phyloP scores from a whole-genome alignment of 1,140 invertebrate genomes.

The Trichonephila inaurata region DNA sequence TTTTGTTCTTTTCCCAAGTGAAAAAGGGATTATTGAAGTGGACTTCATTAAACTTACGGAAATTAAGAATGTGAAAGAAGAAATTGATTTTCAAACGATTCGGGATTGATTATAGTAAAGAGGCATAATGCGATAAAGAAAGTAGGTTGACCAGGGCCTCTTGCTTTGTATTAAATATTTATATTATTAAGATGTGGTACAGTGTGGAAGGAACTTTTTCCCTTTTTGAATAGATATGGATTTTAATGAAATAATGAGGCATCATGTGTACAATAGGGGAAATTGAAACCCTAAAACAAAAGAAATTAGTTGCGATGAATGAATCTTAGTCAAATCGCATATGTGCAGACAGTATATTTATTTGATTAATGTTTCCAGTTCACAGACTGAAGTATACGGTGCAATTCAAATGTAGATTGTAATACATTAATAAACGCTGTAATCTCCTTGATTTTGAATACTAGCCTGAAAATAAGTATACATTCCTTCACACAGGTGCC shows the following conservation, averaged over 20 bases:
- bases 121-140: too few relatives aligned
- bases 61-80: background rate
- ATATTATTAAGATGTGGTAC: too few relatives aligned
- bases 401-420: background rate
- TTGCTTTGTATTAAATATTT: too few relatives aligned
- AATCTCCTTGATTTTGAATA: background rate
- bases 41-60: background rate
- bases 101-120: too few relatives aligned
- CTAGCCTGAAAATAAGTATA: background rate
- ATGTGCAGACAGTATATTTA: background rate
- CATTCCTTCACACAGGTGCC: too few relatives aligned
- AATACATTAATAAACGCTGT: background rate
- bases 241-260: too few relatives aligned
- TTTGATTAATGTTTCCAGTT: background rate
- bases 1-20: background rate
- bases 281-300: too few relatives aligned
- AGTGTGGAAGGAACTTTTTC: too few relatives aligned
- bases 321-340: background rate
- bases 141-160: too few relatives aligned
- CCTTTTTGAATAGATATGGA: too few relatives aligned
- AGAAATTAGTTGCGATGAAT: background rate
- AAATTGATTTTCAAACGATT: conserved; percentile 21
- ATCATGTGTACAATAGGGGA: too few relatives aligned
- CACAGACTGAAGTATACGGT: background rate
- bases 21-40: background rate